phyloP scores from a whole-genome alignment of 2,113 vertebrate species.

The Crotalus horridus region DNA sequence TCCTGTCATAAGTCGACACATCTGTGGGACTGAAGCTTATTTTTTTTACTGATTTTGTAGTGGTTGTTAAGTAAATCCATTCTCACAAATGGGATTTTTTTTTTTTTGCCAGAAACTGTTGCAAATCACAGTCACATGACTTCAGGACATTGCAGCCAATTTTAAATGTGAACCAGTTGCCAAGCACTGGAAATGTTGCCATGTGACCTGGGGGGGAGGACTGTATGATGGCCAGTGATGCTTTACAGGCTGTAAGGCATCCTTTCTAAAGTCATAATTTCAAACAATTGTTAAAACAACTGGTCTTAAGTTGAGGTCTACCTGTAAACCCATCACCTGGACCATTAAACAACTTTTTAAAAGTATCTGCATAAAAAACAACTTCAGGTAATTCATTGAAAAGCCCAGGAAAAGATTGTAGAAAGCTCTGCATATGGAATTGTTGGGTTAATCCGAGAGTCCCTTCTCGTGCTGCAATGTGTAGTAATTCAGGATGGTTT shows the following conservation, averaged over 20 bases:
- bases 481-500: background rate
- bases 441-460: background rate
- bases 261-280: background rate
- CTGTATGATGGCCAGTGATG: background rate
- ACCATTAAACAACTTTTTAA: background rate
- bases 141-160: background rate
- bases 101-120: background rate
- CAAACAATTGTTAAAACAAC: background rate
- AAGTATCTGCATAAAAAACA: background rate
- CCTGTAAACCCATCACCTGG: background rate
- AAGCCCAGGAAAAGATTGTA: background rate
- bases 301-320: background rate
- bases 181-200: background rate
- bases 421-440: background rate
- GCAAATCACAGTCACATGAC: background rate
- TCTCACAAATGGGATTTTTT: background rate
- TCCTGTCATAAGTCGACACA: background rate
- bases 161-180: background rate
- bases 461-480: background rate
- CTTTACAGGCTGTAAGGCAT: background rate
- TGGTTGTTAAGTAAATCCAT: background rate
- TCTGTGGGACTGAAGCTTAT: background rate
- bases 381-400: too few species aligned
- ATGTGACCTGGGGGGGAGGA: background rate
- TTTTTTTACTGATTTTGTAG: background rate